A percentile compares a stretch with the other conserved stretches of the same genome.
phyloP scores from a whole-genome alignment of 2,888 invertebrate species.

The Lasioglossum malachurum region DNA sequence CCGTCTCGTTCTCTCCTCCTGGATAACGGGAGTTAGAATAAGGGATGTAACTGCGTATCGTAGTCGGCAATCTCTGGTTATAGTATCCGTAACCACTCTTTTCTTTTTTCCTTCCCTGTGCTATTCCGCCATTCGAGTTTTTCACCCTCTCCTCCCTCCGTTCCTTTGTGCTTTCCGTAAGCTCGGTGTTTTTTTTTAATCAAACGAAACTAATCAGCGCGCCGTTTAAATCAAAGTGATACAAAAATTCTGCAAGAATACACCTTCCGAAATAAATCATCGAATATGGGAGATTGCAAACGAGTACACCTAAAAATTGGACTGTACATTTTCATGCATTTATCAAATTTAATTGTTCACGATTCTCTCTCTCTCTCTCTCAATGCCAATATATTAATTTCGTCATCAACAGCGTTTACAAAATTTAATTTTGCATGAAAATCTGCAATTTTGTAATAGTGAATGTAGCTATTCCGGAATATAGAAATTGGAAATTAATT shows the following conservation, averaged over 20 bases:
- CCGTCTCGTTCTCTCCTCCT: slow-evolving; percentile 46
- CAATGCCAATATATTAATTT: too few species aligned
- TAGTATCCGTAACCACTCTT: slow-evolving; percentile 52
- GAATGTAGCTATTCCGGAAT: not conserved
- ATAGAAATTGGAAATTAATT: not conserved
- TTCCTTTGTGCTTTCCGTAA: not conserved
- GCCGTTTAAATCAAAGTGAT: not conserved
- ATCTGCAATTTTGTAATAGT: not conserved
- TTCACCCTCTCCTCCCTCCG: not conserved
- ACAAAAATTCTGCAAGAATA: not conserved
- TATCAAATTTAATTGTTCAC: not conserved
- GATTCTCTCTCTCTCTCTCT: too few species aligned
- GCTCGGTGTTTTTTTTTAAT: not conserved
- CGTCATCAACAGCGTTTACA: not conserved
- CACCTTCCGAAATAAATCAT: not conserved
- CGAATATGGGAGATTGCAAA: not conserved
- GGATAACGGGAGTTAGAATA: slow-evolving; percentile 34
- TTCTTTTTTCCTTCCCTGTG: slow-evolving; percentile 34
- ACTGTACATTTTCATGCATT: not conserved
- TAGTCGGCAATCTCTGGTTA: slow-evolving; percentile 61
- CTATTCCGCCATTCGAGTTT: slow-evolving; percentile 48
- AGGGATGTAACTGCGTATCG: slow-evolving; percentile 58
- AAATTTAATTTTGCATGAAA: not conserved
- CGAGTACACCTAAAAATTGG: not conserved
- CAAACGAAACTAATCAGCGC: not conserved